These are phyloP conservation scores for Drosophila emarginata DNA, from an alignment of 2,888 invertebrate species.

Conservation along the genomic window DNA sequence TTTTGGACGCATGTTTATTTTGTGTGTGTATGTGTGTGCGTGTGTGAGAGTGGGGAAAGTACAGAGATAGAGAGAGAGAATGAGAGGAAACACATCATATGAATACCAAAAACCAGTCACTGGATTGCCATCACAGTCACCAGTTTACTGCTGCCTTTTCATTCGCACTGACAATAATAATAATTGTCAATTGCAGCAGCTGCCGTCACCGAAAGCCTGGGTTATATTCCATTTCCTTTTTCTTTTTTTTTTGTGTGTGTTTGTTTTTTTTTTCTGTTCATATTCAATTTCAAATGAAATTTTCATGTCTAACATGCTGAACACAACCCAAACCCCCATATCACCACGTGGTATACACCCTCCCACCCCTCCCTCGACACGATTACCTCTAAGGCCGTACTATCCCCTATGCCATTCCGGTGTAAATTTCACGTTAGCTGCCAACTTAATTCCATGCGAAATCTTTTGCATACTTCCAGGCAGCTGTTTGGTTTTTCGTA, in stretches of 20 bases:
- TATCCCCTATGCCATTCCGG: constrained; percentile 20
- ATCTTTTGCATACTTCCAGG: constrained; percentile 58
- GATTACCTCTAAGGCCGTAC: background rate
- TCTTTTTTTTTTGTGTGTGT: background rate
- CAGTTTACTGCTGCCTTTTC: constrained; percentile 36
- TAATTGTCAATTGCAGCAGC: constrained; percentile 76
- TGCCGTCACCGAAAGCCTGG: constrained; percentile 46
- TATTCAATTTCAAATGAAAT: constrained; percentile 74
- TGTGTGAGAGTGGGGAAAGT: background rate
- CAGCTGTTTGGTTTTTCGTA: constrained; percentile 30
- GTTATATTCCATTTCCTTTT: background rate
- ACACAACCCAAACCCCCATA: background rate
- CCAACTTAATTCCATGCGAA: constrained; percentile 43
- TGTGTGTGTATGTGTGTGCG: constrained; percentile 48
- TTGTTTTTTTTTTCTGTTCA: constrained; percentile 44
- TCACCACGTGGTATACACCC: background rate
- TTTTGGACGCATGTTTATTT: constrained; percentile 28
- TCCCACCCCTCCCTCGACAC: background rate
- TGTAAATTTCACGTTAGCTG: constrained; percentile 65
- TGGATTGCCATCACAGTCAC: constrained; percentile 4
- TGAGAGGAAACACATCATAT: constrained; percentile 54
- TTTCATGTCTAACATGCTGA: constrained; percentile 56
- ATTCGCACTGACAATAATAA: constrained; percentile 75
- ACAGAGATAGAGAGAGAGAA: constrained; percentile 41
- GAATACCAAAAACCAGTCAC: constrained; percentile 53